These are phyloP conservation scores for Acanthiza pusilla DNA, from an alignment of 2,797 vertebrate genomes.

Conservation along the genomic window DNA sequence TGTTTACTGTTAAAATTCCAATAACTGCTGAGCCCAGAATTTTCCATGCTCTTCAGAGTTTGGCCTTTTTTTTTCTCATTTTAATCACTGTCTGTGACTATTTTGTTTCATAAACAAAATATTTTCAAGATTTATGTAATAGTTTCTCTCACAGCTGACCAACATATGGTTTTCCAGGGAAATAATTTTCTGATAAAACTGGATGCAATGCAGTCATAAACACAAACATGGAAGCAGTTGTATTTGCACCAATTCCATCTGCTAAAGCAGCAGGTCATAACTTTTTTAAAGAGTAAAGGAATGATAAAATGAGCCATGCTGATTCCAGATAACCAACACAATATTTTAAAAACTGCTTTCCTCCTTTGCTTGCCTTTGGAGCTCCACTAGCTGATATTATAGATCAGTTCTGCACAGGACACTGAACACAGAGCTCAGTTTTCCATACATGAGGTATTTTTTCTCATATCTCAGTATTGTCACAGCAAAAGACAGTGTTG, in stretches of 20 bases:
- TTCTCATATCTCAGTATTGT: not conserved
- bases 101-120: not conserved
- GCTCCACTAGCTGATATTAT: not conserved
- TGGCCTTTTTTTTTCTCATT: not conserved
- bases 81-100: not conserved
- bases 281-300: not conserved
- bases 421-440: not conserved
- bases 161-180: not conserved
- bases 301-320: not conserved
- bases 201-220: not conserved
- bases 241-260: not conserved
- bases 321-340: not conserved
- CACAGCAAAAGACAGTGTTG: not conserved
- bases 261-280: not conserved
- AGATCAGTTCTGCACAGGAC: not conserved
- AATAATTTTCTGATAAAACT: not conserved
- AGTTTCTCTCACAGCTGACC: not conserved
- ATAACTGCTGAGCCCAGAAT: not conserved
- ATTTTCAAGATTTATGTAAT: not conserved
- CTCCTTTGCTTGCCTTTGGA: not conserved
- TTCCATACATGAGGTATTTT: not conserved
- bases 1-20: not conserved
- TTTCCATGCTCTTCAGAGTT: not conserved
- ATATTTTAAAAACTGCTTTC: not conserved
- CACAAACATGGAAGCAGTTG: not conserved